These are phyloP conservation scores for Amorpha juglandis DNA, from an alignment of 2,888 invertebrate genomes.

Conservation along the genomic window DNA sequence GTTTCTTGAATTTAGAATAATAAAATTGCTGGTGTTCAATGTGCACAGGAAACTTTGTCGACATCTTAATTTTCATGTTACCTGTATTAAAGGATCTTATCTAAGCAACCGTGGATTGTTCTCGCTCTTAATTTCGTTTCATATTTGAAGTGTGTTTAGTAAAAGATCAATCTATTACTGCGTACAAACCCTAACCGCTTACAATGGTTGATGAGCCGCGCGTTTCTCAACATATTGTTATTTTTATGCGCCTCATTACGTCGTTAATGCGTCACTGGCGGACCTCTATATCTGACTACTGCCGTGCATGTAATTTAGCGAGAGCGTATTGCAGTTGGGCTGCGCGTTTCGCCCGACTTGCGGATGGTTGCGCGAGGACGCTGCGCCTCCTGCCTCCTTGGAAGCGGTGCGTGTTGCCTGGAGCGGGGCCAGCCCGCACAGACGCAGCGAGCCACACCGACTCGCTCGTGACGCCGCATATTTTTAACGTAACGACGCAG, in stretches of 20 bases:
- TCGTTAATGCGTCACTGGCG: conserved; percentile 55
- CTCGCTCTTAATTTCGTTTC: conserved; percentile 4
- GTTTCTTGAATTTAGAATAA: not conserved
- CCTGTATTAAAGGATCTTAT: not conserved
- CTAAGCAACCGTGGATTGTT: not conserved
- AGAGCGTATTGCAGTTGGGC: conserved; percentile 38
- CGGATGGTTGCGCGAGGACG: conserved; percentile 35
- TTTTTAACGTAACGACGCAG: conserved; percentile 82
- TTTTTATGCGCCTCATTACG: conserved; percentile 51
- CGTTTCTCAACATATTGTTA: conserved; percentile 49
- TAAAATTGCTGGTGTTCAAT: not conserved
- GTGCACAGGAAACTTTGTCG: not conserved
- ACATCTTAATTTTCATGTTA: conserved; percentile 6
- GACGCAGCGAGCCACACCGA: conserved; percentile 66
- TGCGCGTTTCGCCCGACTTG: conserved; percentile 33
- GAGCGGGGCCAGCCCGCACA: conserved; percentile 70
- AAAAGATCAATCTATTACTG: conserved; percentile 12
- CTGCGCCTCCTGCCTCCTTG: not conserved
- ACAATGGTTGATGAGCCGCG: conserved; percentile 34
- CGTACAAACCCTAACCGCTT: conserved; percentile 15
- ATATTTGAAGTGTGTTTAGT: conserved; percentile 6
- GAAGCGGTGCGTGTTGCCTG: conserved; percentile 53
- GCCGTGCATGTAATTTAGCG: conserved; percentile 46
- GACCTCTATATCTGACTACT: conserved; percentile 38
- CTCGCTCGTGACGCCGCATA: conserved; percentile 81